phyloP scores from a whole-genome alignment of 2,113 vertebrate genomes.

The Ailuropoda melanoleuca region DNA sequence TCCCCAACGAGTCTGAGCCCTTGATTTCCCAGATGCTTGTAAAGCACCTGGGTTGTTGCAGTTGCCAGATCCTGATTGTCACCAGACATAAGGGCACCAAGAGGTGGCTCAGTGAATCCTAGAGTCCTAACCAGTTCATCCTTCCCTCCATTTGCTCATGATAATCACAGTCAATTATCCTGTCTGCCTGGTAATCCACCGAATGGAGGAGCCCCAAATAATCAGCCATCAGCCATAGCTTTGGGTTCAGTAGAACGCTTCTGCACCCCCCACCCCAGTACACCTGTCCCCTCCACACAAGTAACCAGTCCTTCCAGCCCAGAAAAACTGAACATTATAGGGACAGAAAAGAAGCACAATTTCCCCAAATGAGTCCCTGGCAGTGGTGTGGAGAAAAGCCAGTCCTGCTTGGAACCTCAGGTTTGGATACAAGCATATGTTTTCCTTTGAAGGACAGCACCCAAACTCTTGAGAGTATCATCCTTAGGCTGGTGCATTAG shows the following conservation, averaged over 20 bases:
- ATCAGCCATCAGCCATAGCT: background rate
- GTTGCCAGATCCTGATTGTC: background rate
- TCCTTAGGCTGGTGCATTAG: background rate
- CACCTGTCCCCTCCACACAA: background rate
- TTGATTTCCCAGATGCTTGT: background rate
- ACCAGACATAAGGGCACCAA: background rate
- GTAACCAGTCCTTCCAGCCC: background rate
- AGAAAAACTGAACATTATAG: background rate
- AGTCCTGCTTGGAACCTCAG: background rate
- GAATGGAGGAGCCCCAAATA: background rate
- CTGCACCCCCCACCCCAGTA: background rate
- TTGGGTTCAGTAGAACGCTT: background rate
- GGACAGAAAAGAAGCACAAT: background rate
- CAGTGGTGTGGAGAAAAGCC: background rate
- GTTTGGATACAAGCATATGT: background rate
- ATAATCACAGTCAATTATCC: background rate
- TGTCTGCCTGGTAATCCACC: background rate
- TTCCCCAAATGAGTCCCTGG: background rate
- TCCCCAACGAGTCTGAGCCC: background rate
- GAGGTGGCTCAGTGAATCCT: background rate
- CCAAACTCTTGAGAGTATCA: background rate
- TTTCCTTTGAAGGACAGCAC: background rate
- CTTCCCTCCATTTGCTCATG: background rate
- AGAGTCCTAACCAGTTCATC: background rate
- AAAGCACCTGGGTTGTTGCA: background rate